phyloP scores from a whole-genome alignment of 2,888 invertebrate genomes.

The Stratiomys singularior region DNA sequence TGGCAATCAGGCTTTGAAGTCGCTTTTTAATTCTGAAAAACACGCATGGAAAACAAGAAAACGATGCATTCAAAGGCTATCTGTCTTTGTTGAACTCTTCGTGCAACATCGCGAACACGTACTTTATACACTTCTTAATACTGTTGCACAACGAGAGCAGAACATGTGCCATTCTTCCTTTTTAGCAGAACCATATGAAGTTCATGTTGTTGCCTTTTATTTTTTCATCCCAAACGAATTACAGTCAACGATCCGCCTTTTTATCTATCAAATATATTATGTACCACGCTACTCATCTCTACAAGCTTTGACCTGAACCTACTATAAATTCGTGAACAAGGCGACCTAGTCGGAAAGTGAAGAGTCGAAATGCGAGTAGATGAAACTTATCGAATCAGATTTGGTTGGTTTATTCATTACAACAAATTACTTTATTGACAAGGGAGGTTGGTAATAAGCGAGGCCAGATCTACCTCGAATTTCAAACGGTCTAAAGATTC shows the following conservation, averaged over 20 bases:
- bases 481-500: no score
- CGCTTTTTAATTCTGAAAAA: constrained; percentile 33
- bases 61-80: background rate
- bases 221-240: background rate
- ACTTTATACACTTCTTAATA: background rate
- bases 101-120: background rate
- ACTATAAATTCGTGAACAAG: background rate
- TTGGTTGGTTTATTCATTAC: no score
- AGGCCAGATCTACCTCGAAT: no score
- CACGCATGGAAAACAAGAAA: background rate
- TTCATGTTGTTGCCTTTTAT: constrained; percentile 7
- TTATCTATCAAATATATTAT: constrained; percentile 22
- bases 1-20: constrained; percentile 46
- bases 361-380: background rate
- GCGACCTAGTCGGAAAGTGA: background rate
- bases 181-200: background rate
- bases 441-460: no score
- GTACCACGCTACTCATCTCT: constrained; percentile 1
- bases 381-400: no score
- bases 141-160: background rate
- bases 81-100: background rate
- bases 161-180: constrained; percentile 9
- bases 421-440: no score
- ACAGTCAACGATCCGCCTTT: constrained; percentile 29
- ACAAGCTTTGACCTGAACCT: background rate